Percentiles rank a stretch among this genome's conserved stretches.
These are phyloP conservation scores for Hassar affinis DNA, from an alignment of 2,113 vertebrate genomes.

Conservation along the genomic window DNA sequence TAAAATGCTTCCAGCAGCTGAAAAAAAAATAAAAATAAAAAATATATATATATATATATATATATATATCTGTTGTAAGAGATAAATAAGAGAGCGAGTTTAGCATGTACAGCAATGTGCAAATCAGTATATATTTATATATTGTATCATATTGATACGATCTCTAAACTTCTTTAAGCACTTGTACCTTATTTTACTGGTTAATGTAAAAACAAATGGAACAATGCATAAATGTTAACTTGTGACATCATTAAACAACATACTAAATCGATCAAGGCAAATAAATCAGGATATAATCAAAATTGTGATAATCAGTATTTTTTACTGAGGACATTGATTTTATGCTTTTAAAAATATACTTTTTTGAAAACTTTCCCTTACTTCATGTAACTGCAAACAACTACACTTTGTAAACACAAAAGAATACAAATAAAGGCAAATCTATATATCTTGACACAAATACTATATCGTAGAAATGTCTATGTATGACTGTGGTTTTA, in stretches of 20 bases:
- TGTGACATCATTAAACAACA: not conserved
- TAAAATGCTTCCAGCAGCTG: slow-evolving; percentile 44
- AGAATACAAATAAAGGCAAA: not conserved
- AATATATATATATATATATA: too few species aligned
- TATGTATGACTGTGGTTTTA: not conserved
- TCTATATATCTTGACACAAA: not conserved
- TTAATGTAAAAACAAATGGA: not conserved
- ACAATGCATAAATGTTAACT: not conserved
- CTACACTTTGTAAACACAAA: not conserved
- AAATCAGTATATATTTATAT: too few species aligned
- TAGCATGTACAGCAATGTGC: too few species aligned
- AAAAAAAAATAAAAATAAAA: not conserved
- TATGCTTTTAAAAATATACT: not conserved
- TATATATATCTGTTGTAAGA: slow-evolving; percentile 21
- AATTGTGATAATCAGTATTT: not conserved
- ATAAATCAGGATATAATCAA: not conserved
- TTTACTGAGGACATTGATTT: too few species aligned
- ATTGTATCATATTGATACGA: too few species aligned
- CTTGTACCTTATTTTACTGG: not conserved
- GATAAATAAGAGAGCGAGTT: slow-evolving; percentile 24
- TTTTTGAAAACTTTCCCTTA: not conserved
- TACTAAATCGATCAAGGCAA: not conserved
- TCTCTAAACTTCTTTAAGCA: not conserved
- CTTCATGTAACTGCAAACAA: not conserved
- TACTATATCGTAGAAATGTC: not conserved